These are phyloP conservation scores for Cebidichthys violaceus DNA, from an alignment of 2,113 vertebrate species.

Conservation along the genomic window DNA sequence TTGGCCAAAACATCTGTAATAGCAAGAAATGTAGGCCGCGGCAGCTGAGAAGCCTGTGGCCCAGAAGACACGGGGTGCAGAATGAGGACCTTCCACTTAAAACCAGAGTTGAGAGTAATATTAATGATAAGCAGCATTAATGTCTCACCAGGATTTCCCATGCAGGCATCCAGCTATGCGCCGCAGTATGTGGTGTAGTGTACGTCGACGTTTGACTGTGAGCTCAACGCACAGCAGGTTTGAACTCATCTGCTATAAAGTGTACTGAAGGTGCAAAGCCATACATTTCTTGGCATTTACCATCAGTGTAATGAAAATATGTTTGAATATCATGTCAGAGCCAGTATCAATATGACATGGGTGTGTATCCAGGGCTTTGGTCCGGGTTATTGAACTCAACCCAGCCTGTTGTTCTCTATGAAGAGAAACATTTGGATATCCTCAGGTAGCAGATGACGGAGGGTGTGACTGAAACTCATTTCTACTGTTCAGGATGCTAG, in stretches of 20 bases:
- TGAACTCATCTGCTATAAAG: conserved; percentile 18
- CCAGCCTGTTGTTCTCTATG: conserved; percentile 26
- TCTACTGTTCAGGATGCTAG: neutral
- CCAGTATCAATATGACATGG: conserved; percentile 58
- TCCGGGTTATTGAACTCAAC: conserved; percentile 52
- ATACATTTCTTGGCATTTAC: conserved; percentile 34
- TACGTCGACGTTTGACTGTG: conserved; percentile 1
- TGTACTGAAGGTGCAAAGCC: conserved; percentile 7
- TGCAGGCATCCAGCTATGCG: conserved; percentile 5
- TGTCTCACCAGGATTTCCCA: conserved; percentile 27
- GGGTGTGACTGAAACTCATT: conserved; percentile 41
- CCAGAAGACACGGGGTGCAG: conserved; percentile 41
- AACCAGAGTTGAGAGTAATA: conserved; percentile 42
- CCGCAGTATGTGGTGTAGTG: neutral
- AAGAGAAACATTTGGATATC: conserved; percentile 68
- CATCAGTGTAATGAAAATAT: conserved; percentile 28
- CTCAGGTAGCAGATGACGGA: conserved; percentile 54
- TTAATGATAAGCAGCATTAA: conserved; percentile 56
- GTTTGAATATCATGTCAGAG: conserved; percentile 33
- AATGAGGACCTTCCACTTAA: conserved; percentile 38
- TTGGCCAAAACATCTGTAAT: conserved; percentile 75
- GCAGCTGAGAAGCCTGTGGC: conserved; percentile 66
- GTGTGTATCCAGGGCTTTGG: conserved; percentile 48
- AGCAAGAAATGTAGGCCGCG: conserved; percentile 64
- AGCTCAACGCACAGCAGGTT: neutral